Conservation (phyloP, 2,113 vertebrate species). For the Rynchops niger region DNA sequence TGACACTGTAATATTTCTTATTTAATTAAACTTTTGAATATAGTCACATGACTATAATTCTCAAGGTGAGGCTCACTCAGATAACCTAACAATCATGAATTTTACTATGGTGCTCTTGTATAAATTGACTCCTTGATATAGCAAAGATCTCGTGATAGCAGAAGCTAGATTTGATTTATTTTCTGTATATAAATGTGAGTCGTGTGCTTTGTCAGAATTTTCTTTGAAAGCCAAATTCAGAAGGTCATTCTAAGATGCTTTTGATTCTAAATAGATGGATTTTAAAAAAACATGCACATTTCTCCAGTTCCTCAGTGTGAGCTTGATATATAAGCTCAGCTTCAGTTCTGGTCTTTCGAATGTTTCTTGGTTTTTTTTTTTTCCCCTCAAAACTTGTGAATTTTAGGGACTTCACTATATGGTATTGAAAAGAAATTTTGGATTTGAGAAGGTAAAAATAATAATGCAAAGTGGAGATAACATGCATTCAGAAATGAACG, state of each 20-base stretch:
- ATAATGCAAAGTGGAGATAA: too few relatives aligned
- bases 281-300: background rate
- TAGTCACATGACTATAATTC: background rate
- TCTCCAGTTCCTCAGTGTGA: background rate
- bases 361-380: background rate
- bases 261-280: background rate
- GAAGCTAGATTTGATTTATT: background rate
- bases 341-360: background rate
- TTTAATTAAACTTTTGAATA: background rate
- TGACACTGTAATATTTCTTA: background rate
- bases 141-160: background rate
- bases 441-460: background rate
- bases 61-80: background rate
- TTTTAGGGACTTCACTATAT: background rate
- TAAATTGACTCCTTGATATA: background rate
- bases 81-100: background rate
- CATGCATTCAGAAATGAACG: accelerated
- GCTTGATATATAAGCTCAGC: background rate
- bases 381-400: background rate
- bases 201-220: background rate
- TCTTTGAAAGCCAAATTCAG: background rate
- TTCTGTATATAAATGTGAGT: background rate
- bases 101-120: background rate
- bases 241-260: background rate
- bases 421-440: background rate